phyloP scores from a whole-genome alignment of 2,888 invertebrate species.

The Nipponacmea schrenckii region DNA sequence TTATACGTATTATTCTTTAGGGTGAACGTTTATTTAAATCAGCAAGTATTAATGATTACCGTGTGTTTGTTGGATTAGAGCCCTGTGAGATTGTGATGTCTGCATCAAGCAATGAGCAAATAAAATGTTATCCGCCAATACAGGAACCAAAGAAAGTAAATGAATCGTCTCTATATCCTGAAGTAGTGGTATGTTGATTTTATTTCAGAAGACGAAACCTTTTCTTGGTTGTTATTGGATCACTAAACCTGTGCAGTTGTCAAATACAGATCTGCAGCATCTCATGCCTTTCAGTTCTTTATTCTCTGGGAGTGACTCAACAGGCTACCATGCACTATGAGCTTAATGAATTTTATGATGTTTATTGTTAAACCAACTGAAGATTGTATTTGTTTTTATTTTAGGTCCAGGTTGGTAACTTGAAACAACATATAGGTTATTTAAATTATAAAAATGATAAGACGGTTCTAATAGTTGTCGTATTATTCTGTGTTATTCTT shows the following conservation, averaged over 20 bases:
- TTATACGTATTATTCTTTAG: neutral
- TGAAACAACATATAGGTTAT: neutral
- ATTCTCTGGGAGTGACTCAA: too few relatives aligned
- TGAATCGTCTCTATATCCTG: neutral
- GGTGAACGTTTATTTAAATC: neutral
- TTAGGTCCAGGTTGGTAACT: constrained; percentile 9
- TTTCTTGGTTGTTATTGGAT: too few relatives aligned
- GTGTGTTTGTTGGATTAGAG: neutral
- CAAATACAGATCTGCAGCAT: too few relatives aligned
- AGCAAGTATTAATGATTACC: neutral
- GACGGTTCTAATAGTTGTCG: neutral
- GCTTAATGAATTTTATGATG: too few relatives aligned
- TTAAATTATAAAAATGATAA: neutral
- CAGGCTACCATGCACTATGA: too few relatives aligned
- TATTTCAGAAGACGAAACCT: too few relatives aligned
- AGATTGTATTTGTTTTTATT: too few relatives aligned
- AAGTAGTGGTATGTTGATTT: neutral
- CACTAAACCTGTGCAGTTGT: too few relatives aligned
- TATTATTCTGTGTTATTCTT: neutral
- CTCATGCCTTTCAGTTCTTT: too few relatives aligned
- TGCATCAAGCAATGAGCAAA: neutral
- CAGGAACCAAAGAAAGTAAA: neutral
- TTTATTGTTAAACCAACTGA: too few relatives aligned
- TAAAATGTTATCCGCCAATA: neutral
- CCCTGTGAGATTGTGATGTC: neutral